Conservation (phyloP, 2,797 vertebrate genomes). For the Eidolon dupreanum region DNA sequence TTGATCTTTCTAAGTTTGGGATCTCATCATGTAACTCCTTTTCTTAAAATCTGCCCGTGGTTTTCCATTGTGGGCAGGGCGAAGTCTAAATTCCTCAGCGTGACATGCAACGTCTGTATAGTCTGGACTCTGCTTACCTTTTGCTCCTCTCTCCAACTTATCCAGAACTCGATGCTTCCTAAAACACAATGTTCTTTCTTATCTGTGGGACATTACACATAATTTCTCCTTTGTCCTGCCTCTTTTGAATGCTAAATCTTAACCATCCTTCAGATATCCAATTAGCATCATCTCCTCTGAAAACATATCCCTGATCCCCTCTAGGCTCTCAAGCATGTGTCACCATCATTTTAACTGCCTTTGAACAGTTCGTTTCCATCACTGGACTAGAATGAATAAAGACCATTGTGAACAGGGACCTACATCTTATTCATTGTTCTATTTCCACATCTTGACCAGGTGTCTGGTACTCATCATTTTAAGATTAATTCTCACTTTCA, state of each 20-base stretch:
- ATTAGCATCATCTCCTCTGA: neutral
- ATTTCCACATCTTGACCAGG: neutral
- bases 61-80: neutral
- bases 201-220: neutral
- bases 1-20: slow-evolving; percentile 3
- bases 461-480: slow-evolving; percentile 28
- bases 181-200: neutral
- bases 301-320: neutral
- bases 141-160: neutral
- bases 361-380: neutral
- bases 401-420: neutral
- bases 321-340: neutral
- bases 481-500: slow-evolving; percentile 44
- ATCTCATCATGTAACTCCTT: neutral
- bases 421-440: neutral
- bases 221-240: neutral
- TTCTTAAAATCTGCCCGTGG: neutral
- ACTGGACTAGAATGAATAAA: neutral
- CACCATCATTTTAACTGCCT: neutral
- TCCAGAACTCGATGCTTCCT: neutral
- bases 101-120: neutral
- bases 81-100: neutral
- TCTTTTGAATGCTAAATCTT: neutral
- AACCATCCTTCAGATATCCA: neutral
- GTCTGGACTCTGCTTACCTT: neutral